These are phyloP conservation scores for Rhagonycha lutea DNA, from an alignment of 2,888 invertebrate genomes.

Conservation along the genomic window DNA sequence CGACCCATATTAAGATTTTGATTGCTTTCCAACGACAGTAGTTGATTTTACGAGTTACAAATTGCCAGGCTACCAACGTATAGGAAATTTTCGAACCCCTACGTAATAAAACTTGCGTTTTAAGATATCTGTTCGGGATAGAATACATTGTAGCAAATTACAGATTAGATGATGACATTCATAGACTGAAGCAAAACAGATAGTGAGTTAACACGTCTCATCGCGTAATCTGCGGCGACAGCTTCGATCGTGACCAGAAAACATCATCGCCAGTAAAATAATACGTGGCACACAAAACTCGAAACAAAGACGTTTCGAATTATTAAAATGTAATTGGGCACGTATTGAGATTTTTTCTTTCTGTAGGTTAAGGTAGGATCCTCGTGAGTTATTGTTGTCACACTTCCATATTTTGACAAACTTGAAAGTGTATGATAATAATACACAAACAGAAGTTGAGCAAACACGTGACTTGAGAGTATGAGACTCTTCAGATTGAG, in stretches of 20 bases:
- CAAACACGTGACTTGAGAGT: slow-evolving; percentile 41
- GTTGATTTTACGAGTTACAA: background rate
- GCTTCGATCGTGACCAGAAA: slow-evolving; percentile 55
- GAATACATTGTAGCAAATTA: slow-evolving; percentile 24
- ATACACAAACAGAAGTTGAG: slow-evolving; percentile 35
- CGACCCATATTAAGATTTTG: background rate
- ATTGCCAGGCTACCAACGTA: background rate
- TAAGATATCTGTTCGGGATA: slow-evolving; percentile 8
- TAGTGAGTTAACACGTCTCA: slow-evolving; percentile 53
- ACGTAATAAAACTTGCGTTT: slow-evolving; percentile 8
- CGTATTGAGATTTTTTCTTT: background rate
- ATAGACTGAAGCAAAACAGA: slow-evolving; percentile 47
- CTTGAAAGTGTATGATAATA: slow-evolving; percentile 23
- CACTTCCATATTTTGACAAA: background rate
- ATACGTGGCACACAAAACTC: slow-evolving; percentile 16
- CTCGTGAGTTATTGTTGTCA: background rate
- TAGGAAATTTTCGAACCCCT: slow-evolving; percentile 7
- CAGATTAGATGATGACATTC: slow-evolving; percentile 29
- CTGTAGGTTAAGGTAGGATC: background rate
- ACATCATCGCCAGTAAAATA: slow-evolving; percentile 40
- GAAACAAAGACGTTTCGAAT: slow-evolving; percentile 6
- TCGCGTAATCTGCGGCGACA: slow-evolving; percentile 55
- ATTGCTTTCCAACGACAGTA: background rate
- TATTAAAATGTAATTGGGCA: background rate
- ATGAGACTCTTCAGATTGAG: slow-evolving; percentile 25